Evolutionary conservation across 2,888 invertebrate genomes (phyloP), one percentile per base, ranked within the genome.

Genomic region (Acanthosepion esculentum): DNA sequence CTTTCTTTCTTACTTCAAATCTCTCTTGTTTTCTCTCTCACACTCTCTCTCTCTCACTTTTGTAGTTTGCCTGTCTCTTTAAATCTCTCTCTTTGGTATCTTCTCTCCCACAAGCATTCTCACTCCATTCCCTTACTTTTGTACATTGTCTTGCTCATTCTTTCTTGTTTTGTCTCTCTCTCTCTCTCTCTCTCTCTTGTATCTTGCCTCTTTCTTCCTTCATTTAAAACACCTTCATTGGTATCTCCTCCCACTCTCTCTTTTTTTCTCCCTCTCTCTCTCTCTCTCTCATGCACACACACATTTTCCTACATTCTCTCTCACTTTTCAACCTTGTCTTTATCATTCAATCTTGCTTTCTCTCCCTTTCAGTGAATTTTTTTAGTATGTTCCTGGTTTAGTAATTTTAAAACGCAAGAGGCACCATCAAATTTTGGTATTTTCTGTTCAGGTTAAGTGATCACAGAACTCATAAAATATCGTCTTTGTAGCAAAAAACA

Each of bases 251-350:
- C 12, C n/a, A n/a, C 0, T 78, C 78, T 78, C n/a, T n/a, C 1
- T 3, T 1, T 59, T 0, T 20, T 1, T 59, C 20, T n/a, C n/a
- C 10, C n/a, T 12, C 15, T 15, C 0, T n/a, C n/a, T 78, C 5
- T 78, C 78, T 78, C n/a, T n/a, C 1, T 0, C 12, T 1, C 12
- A n/a, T 2, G 0, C n/a, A 7, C n/a, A 8, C n/a, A 12, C 78
- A 26, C n/a, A 12, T 3, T 78, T 15, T n/a, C n/a, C 8, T 18
- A 3, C n/a, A 12, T n/a, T 78, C 78, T 78, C 33, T 20, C 23
- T 59, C 59, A 23, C 23, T 59, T 23, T 59, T 59, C 23, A 8
- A 50, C 50, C 50, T 50, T 50, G 10, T 50, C 50, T 50, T 50
- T 50, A 8, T 50, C 50, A 50, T 15, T 15, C 15, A 8, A 12